Base-by-base conservation (phyloP, 2,113 vertebrate genomes). In the Cavia aperea region DNA sequence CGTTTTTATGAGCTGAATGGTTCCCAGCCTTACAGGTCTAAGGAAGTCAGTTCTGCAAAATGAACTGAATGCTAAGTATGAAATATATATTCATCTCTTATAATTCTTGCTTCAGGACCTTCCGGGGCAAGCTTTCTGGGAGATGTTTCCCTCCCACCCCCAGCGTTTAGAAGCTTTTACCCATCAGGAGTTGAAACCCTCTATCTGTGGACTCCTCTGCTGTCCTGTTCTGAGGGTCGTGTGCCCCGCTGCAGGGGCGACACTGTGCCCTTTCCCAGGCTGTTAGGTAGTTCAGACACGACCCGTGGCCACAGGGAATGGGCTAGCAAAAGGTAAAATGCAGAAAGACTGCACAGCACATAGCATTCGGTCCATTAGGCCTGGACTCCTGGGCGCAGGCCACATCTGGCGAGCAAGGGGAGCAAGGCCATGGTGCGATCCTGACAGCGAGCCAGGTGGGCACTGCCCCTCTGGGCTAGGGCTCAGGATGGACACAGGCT, bases 401-500 rank as follows among this genome's bases (percentile, higher is more conserved):
- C 7, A 1, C 4, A 29, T 14, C 13, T 13, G 19, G 46, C 16
- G 51, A n/a, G 14, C 0, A 7, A 26, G 0, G 8, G 65, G n/a
- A 39, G 12, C 36, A 0, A 58, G 1, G 46, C 29, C 2, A 3
- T 1, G 13, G 16, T 0, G 1, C 29, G 1, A 5, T 16, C 15
- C 7, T 2, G 7, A 58, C 15, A 39, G n/a, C 2, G 33, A 24
- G 33, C 62, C 2, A 21, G 15, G 88, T 66, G 1, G 14, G 5
- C 39, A 29, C n/a, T 24, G 13, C 65, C 24, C 49, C 5, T 16
- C 39, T 23, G 7, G 12, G 24, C 36, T 0, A 1, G 13, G 66
- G 51, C 56, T 82, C 43, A 4, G 4, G 63, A 5, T 1, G 54
- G 68, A 2, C 0, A 3, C 5, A 23, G 60, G 43, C 24, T 21